phyloP scores from a whole-genome alignment of 2,888 invertebrate species.

The Drosophila greeni region DNA sequence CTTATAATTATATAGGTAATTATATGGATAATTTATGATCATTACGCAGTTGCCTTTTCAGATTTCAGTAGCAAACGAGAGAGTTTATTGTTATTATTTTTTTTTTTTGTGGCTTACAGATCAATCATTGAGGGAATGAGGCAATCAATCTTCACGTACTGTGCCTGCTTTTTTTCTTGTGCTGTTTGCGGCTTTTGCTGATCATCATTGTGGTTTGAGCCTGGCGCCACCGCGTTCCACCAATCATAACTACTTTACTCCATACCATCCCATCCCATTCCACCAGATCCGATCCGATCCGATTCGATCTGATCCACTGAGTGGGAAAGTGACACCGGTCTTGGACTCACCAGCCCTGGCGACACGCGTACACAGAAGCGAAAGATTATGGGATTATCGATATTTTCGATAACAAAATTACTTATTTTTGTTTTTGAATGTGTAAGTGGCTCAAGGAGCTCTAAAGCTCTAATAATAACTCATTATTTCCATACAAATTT shows the following conservation, averaged over 20 bases:
- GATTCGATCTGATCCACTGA: not conserved
- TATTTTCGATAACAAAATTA: not conserved
- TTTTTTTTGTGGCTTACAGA: not conserved
- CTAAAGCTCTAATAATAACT: no score
- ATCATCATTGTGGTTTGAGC: conserved; percentile 23
- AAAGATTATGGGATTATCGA: not conserved
- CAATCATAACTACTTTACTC: not conserved
- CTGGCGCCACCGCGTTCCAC: conserved; percentile 23
- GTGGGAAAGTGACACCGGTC: conserved; percentile 12
- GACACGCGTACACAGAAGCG: not conserved
- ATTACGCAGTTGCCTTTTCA: not conserved
- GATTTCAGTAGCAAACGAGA: conserved; percentile 13
- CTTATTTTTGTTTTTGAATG: not conserved
- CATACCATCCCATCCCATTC: not conserved
- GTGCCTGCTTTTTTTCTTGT: not conserved
- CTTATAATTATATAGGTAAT: not conserved
- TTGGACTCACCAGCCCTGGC: not conserved
- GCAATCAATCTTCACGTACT: conserved; percentile 23
- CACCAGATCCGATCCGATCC: not conserved
- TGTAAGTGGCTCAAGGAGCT: no score
- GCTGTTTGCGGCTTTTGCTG: conserved; percentile 11
- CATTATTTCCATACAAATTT: no score
- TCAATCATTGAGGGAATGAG: conserved; percentile 11
- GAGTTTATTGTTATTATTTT: conserved; percentile 8
- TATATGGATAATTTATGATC: not conserved